Evolutionary conservation across 1,140 invertebrate genomes (phyloP).

Genomic region (Drosophila melanica): DNA sequence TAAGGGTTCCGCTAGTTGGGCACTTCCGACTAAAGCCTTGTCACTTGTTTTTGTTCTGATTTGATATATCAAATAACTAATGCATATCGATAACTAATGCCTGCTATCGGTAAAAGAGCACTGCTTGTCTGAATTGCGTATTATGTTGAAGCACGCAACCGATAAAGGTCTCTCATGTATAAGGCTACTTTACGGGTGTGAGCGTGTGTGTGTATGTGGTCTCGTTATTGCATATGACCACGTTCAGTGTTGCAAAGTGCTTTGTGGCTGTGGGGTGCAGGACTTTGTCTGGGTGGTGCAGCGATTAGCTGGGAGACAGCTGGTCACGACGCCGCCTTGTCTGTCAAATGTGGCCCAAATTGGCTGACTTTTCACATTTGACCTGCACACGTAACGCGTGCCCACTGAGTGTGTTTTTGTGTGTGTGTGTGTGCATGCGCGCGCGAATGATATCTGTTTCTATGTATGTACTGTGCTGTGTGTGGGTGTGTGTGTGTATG

Average conservation of each 20-base stretch:
- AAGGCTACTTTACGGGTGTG: no score
- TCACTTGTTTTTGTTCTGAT: no score
- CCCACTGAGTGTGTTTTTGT: neutral
- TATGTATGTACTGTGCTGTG: neutral
- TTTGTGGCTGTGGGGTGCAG: neutral
- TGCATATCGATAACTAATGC: neutral
- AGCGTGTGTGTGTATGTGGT: no score
- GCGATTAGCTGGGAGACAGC: conserved; percentile 32
- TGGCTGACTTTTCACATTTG: conserved; percentile 79
- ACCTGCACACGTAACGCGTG: conserved; percentile 72
- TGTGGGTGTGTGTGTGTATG: conserved; percentile 51
- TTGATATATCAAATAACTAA: no score
- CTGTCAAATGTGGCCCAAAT: conserved; percentile 75
- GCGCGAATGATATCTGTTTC: neutral
- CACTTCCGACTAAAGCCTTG: no score
- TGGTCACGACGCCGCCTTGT: conserved; percentile 52
- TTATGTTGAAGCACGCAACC: no score
- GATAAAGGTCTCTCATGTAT: no score
- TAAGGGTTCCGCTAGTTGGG: no score
- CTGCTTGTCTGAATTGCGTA: no score
- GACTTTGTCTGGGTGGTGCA: neutral
- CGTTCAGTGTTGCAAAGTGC: neutral
- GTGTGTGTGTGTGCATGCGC: neutral
- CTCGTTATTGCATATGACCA: neutral
- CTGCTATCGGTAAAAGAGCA: neutral